Base-by-base conservation (phyloP, 2,113 vertebrate genomes). In the Jacana jacana region DNA sequence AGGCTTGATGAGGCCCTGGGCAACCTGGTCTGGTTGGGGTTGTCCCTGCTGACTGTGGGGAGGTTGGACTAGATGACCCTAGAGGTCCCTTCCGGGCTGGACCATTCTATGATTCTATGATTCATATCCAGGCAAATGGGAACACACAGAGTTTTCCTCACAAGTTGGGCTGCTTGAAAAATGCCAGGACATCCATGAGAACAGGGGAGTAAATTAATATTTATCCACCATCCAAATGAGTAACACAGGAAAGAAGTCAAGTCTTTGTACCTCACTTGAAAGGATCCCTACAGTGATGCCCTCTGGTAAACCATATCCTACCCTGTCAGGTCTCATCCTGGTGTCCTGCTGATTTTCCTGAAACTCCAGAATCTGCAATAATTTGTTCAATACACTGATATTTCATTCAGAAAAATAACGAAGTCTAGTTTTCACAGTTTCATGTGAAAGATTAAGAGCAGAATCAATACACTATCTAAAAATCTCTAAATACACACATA, bases 321-420 rank as follows among this genome's bases (percentile, higher is more conserved):
- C 27, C 28, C 49, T 81, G 39, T 55, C 39, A 65, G 19, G 20
- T 64, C 57, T 44, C n/a, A 57, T 25, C 12, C 52, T 81, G 80
- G 2, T 25, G 20, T 51, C 40, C 23, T 22, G 28, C 57, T 51
- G 24, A 65, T 76, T 58, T 89, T 66, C 51, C 35, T 76, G 23
- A 49, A 85, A 66, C 37, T 69, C 25, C 25, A 79, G 16, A 15
- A 61, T 61, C 27, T 57, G 44, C 17, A 95, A 24, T 54, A 22
- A 57, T 1, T 0, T 49, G 52, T 25, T n/a, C 31, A 87, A 51
- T 2, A 31, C 18, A 39, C 0, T 24, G 46, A 68, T 6, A 64
- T 55, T 65, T 63, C 30, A 40, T 51, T 55, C 11, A 46, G 42
- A 37, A 28, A 71, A 72, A 91, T 15, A 76, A 42, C 8, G 7